Conservation (phyloP, 2,113 vertebrate genomes). For the Isichthys henryi region DNA sequence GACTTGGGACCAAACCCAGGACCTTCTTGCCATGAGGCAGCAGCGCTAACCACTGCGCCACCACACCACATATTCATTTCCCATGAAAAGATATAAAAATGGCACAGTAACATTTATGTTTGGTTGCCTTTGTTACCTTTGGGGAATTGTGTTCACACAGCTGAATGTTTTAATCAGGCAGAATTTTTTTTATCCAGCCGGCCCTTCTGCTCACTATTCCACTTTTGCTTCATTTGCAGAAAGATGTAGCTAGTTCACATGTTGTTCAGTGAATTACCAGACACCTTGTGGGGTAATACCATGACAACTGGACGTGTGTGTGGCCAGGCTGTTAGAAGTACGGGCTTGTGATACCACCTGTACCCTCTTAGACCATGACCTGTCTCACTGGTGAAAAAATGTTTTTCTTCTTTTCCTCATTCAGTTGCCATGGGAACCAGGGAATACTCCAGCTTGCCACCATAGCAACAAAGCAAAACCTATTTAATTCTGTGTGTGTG, state of each 20-base stretch:
- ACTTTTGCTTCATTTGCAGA: background rate
- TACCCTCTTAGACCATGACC: background rate
- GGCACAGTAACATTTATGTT: background rate
- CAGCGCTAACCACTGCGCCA: no score
- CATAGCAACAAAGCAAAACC: conserved; percentile 4
- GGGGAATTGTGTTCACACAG: background rate
- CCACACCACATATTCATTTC: background rate
- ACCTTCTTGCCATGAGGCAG: no score
- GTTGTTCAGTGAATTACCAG: background rate
- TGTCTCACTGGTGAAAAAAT: background rate
- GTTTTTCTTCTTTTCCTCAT: background rate
- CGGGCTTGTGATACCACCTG: background rate
- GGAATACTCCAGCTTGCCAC: conserved; percentile 3
- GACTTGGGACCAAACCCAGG: no score
- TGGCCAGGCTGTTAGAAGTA: background rate
- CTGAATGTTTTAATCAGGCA: background rate
- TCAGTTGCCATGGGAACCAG: conserved; percentile 1
- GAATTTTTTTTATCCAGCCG: background rate
- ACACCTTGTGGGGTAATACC: background rate
- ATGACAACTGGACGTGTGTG: background rate
- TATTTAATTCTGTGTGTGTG: no score
- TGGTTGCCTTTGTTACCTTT: background rate
- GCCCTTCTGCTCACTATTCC: background rate
- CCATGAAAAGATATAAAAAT: background rate
- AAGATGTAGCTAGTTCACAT: background rate